These are phyloP conservation scores for Petrocephalus sullivani DNA, from an alignment of 2,797 vertebrate genomes.

Conservation along the genomic window DNA sequence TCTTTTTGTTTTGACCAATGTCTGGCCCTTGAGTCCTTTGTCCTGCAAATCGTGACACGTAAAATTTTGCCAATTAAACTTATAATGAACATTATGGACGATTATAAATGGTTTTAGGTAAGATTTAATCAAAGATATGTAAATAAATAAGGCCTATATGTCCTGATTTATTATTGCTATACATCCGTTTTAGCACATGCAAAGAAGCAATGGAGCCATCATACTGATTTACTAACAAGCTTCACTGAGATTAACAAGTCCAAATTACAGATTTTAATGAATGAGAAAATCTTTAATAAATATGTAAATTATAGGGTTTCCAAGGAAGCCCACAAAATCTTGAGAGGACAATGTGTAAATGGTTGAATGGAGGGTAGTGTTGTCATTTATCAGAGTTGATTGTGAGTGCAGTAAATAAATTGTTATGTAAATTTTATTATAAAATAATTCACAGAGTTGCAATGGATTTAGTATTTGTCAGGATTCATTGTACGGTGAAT, in stretches of 20 bases:
- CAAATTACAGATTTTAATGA: slow-evolving; percentile 5
- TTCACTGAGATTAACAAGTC: background rate
- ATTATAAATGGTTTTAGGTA: background rate
- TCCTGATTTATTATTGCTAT: background rate
- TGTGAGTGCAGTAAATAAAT: background rate
- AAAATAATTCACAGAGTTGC: background rate
- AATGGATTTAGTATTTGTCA: background rate
- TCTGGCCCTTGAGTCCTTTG: no score
- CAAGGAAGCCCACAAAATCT: background rate
- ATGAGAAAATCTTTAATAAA: background rate
- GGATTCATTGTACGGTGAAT: background rate
- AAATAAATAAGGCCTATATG: background rate
- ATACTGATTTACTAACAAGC: slow-evolving; percentile 4
- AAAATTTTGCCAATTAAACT: background rate
- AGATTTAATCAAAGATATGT: background rate
- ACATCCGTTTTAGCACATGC: background rate
- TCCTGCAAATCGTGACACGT: no score
- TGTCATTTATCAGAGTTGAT: background rate
- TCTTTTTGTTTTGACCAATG: no score
- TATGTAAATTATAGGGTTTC: background rate
- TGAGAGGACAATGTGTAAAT: background rate
- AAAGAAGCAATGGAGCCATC: background rate
- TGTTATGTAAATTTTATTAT: background rate
- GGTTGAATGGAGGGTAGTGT: background rate
- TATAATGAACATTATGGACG: background rate